Evolutionary conservation across 1,140 invertebrate species (phyloP), one percentile per base, ranked within the genome.

Genomic region (Listronotus bonariensis): DNA sequence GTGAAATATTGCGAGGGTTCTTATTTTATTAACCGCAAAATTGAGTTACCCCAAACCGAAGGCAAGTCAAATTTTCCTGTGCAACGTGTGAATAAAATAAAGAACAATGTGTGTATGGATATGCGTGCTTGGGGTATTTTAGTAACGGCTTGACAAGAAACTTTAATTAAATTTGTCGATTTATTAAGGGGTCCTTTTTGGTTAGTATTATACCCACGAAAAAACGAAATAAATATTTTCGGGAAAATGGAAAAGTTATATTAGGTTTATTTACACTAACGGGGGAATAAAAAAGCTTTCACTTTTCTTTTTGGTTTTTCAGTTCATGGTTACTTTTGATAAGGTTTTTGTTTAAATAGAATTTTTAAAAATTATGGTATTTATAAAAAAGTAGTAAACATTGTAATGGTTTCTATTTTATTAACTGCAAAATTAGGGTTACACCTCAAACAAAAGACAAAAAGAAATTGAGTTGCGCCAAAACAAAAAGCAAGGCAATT

Each of bases 11-110:
- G 46, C 40, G 41, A 38, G 59, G 59, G 49, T 53, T 36, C 51
- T 62, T 62, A 53, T 45, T 62, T 62, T 62, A 62, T 62, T 62
- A 60, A 62, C 59, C 59, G 59, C 59, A 62, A 62, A 62, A 62
- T 54, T 62, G 59, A 53, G 40, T 62, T 62, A 54, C 20, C 20
- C 54, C 12, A 56, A 18, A 53, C 15, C 31, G 26, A 51, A 14
- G 3, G 18, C 15, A 51, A 38, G 42, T 45, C 14, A 45, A 45
- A 45, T 18, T 15, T 8, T 11, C 14, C 7, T 15, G 42, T 15
- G 42, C 42, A 45, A 45, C 17, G 14, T 17, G 42, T 17, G 42
- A 45, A 45, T 45, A 3, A 26, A 26, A 26, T 41, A 12, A 14
- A 41, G 40, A 45, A 18, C 14, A 45, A 15, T 45, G n/a, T 45